Percentiles rank a stretch among this genome's conserved stretches.
Evolutionary conservation across 2,113 vertebrate genomes (phyloP).

Genomic region (Zosterops borbonicus): DNA sequence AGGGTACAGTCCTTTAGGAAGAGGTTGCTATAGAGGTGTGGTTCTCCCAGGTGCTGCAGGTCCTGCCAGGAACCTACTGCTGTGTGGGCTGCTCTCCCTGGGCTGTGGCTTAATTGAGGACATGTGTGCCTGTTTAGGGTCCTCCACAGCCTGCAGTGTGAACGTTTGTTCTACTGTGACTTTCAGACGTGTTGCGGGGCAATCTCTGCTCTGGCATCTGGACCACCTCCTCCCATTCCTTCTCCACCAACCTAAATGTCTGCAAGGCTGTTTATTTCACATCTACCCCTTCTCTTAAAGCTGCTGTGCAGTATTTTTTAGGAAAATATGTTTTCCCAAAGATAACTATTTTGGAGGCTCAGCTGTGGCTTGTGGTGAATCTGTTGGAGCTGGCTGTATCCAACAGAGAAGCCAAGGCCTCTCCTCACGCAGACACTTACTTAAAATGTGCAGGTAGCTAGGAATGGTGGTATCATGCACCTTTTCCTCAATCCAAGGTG

Average conservation of each 20-base stretch:
- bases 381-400: neutral
- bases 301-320: neutral
- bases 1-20: neutral
- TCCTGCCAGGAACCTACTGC: neutral
- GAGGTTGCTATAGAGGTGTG: accelerated
- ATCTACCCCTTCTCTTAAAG: neutral
- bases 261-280: neutral
- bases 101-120: neutral
- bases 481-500: neutral
- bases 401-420: neutral
- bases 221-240: neutral
- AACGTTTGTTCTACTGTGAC: neutral
- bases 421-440: neutral
- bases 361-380: neutral
- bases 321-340: neutral
- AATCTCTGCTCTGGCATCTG: neutral
- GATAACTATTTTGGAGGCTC: neutral
- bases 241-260: neutral
- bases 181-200: accelerated
- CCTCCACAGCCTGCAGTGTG: neutral
- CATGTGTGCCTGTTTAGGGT: neutral
- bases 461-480: neutral
- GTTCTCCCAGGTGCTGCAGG: accelerated
- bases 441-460: accelerated
- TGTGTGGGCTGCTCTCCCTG: neutral